phyloP scores from a whole-genome alignment of 1,140 invertebrate species.

The Apis dorsata region DNA sequence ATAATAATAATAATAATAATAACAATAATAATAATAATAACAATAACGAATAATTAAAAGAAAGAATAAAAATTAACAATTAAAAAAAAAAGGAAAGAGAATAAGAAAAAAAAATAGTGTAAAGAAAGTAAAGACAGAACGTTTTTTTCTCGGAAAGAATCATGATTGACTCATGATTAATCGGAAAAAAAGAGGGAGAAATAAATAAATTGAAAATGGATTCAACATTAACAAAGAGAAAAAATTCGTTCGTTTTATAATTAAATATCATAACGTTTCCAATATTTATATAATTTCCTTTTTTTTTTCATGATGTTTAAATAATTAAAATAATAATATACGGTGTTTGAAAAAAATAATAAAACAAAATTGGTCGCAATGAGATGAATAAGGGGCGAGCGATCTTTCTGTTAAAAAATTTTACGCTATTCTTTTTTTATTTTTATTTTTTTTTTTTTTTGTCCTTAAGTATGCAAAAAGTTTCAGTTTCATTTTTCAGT shows the following conservation, averaged over 20 bases:
- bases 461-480: conserved; percentile 66
- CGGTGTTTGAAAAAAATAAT: background rate
- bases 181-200: background rate
- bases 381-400: conserved; percentile 71
- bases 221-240: background rate
- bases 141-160: conserved; percentile 14
- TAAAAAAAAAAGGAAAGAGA: background rate
- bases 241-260: background rate
- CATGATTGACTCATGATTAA: background rate
- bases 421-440: conserved; percentile 59
- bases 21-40: too few species aligned
- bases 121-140: background rate
- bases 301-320: background rate
- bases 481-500: background rate
- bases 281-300: background rate
- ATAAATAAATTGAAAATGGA: conserved; percentile 4
- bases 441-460: conserved; percentile 60
- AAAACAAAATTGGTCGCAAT: conserved; percentile 14
- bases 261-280: background rate
- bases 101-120: too few species aligned
- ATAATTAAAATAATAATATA: background rate
- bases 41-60: background rate
- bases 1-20: too few species aligned
- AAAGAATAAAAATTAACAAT: background rate
- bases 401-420: conserved; percentile 58